Conservation (phyloP, 2,888 invertebrate genomes). For the Apodemia zela region DNA sequence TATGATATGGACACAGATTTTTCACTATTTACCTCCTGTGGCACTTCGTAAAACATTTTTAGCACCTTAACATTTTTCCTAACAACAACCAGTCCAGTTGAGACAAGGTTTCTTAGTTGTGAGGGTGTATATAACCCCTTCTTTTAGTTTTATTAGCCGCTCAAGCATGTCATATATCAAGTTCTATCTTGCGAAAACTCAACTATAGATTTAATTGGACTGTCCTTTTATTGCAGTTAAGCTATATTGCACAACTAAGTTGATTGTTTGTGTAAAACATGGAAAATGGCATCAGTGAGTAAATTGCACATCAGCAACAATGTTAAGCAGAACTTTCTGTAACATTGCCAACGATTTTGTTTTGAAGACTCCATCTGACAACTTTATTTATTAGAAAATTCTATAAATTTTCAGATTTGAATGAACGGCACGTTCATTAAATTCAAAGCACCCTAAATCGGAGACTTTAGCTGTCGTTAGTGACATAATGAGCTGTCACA, state of each 20-base stretch:
- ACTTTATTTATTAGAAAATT: too few species aligned
- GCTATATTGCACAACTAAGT: conserved; percentile 29
- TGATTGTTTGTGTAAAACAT: conserved; percentile 35
- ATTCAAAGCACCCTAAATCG: too few species aligned
- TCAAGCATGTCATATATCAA: conserved; percentile 13
- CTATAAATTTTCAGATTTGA: too few species aligned
- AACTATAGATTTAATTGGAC: conserved; percentile 30
- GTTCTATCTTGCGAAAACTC: conserved; percentile 19
- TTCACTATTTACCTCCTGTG: conserved; percentile 28
- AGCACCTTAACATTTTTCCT: conserved; percentile 23
- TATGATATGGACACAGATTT: conserved; percentile 28
- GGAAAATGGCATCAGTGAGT: conserved; percentile 31
- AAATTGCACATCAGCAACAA: conserved; percentile 31
- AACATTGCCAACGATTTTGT: conserved; percentile 16
- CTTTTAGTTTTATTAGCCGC: background rate
- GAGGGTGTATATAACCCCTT: too few species aligned
- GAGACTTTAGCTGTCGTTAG: too few species aligned
- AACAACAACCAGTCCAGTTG: conserved; percentile 25
- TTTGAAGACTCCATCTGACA: background rate
- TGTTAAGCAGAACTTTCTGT: conserved; percentile 33
- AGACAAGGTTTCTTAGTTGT: conserved; percentile 14
- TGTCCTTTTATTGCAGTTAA: conserved; percentile 20
- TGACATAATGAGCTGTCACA: too few species aligned
- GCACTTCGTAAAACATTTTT: conserved; percentile 28
- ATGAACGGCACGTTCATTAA: too few species aligned